Evolutionary conservation across 2,888 invertebrate species (phyloP), one percentile per base, ranked within the genome.

Genomic region (Acronicta alni): DNA sequence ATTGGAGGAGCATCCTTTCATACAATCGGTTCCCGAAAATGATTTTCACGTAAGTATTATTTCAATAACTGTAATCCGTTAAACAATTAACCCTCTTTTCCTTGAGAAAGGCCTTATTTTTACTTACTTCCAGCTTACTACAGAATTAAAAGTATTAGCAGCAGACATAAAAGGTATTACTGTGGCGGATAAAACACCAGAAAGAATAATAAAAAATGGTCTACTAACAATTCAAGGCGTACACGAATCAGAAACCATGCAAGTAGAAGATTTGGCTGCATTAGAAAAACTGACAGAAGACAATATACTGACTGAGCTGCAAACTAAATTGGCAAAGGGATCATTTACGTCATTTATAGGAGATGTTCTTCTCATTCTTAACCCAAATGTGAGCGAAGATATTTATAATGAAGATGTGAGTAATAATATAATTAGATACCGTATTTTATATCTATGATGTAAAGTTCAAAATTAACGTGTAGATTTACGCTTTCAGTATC

Each of bases 1-100:
- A 89, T 94, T 98, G 62, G 92, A 96, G 66, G 97, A 97, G 72
- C 98, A 98, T 95, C 98, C 98, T 0, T 98, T 98, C 80, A 91
- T 98, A 63, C 95, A 96, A 43, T 95, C 96, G 64, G 94, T 97
- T 14, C 97, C 97, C 1, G 97, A 97, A 80, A 97, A 97, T 82
- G 97, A 97, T 83, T 96, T 96, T 75, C 96, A 97, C 84, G 97
- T 97, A 93, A 93, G 94, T 83, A 47, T 8, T 18, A n/a, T 49
- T 30, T 12, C 12, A 30, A 0, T 10, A 9, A 9, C 26, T 26
- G 26, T 30, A 12, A 30, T 30, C 30, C 10, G 30, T 30, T 12
- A 2, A 3, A 12, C 30, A 30, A 30, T 30, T 3, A 30, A 3
- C 26, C 10, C 26, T 12, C 12, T 30, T 30, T 30, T 3, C 9